phyloP scores from a whole-genome alignment of 1,140 invertebrate species.

The Micrasema minimum region DNA sequence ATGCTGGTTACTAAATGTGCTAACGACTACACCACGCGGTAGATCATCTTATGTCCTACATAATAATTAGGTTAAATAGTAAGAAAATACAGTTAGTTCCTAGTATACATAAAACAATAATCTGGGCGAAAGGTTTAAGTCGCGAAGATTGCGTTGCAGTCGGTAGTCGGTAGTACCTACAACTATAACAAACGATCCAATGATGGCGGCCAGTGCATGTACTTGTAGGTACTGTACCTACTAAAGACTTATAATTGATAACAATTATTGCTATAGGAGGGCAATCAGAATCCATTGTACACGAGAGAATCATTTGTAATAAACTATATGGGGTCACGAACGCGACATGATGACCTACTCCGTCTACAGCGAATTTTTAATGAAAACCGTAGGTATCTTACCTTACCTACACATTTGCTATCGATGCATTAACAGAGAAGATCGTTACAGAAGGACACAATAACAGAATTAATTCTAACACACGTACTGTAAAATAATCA shows the following conservation, averaged over 20 bases:
- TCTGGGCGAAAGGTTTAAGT: slow-evolving; percentile 16
- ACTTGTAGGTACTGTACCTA: background rate
- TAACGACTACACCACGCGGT: no score
- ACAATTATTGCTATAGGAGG: slow-evolving; percentile 35
- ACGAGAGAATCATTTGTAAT: slow-evolving; percentile 34
- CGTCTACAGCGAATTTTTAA: slow-evolving; percentile 11
- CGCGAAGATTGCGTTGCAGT: slow-evolving; percentile 12
- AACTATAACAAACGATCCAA: background rate
- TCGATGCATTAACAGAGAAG: no score
- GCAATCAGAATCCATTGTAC: slow-evolving; percentile 33
- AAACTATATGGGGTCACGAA: slow-evolving; percentile 46
- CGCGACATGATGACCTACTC: slow-evolving; percentile 43
- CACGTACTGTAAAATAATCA: no score
- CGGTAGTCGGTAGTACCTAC: background rate
- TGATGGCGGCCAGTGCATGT: slow-evolving; percentile 22
- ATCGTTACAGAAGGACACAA: no score
- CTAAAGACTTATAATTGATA: slow-evolving; percentile 27
- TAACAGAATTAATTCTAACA: no score
- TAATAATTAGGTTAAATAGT: background rate
- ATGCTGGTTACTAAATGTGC: no score
- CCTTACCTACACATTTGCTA: no score
- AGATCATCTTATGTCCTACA: no score
- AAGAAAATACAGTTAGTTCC: no score
- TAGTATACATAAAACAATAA: no score
- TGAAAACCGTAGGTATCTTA: background rate